Conservation (phyloP, 2,888 invertebrate species). For the Cotesia congregata region DNA sequence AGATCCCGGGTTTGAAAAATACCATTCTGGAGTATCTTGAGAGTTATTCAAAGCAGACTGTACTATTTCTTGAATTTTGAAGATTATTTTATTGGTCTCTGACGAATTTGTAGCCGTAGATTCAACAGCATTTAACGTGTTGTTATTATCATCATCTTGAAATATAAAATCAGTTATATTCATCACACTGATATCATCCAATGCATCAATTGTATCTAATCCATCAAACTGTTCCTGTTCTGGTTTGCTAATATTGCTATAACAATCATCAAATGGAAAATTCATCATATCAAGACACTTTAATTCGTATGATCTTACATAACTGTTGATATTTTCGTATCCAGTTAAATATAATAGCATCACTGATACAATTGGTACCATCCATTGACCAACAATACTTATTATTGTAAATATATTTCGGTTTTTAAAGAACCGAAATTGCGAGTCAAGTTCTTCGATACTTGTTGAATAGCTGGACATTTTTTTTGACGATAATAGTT, state of each 20-base stretch:
- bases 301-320: constrained; percentile 42
- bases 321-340: constrained; percentile 41
- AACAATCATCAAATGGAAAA: constrained; percentile 58
- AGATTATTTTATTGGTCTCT: constrained; percentile 53
- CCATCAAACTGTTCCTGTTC: background rate
- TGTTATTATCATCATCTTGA: constrained; percentile 43
- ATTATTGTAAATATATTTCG: constrained; percentile 44
- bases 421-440: background rate
- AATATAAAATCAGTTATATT: constrained; percentile 36
- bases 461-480: background rate
- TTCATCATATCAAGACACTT: constrained; percentile 54
- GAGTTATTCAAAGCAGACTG: constrained; percentile 46
- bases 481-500: constrained; percentile 10
- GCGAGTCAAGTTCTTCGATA: background rate
- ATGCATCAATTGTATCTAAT: background rate
- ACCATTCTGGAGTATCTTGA: background rate
- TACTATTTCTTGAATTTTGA: constrained; percentile 56
- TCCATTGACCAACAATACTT: constrained; percentile 59
- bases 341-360: constrained; percentile 53
- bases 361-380: constrained; percentile 58
- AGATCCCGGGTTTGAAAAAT: background rate
- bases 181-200: background rate
- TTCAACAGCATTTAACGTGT: constrained; percentile 41
- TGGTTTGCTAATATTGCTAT: constrained; percentile 7
- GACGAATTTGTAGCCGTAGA: constrained; percentile 40